Evolutionary conservation across 2,797 vertebrate species (phyloP), one percentile per base, ranked within the genome.

Genomic region (Enteromius paludinosus): DNA sequence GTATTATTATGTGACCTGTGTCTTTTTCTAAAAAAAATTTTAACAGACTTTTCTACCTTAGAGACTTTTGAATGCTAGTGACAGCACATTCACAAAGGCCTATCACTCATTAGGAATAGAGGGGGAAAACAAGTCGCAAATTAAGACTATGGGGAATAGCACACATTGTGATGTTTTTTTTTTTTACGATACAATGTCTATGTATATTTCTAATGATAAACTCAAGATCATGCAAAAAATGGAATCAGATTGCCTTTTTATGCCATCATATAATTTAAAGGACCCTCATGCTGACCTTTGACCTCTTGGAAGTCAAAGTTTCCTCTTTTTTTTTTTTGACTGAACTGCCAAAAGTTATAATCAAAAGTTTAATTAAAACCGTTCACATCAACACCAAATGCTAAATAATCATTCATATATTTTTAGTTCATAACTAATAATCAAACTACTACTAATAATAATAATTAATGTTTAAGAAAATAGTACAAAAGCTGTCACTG

Each of bases 121-220:
- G 69, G 15, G 15, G 15, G n/a, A 30, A 71, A 47, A 71, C 69
- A 52, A 52, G 45, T 49, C 1, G 25, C 25, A 72, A 71, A 49
- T 52, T 25, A 72, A 72, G 45, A 72, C 69, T 72, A 72, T 52
- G 17, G 70, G 70, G 28, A 72, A 49, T 52, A 25, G 15, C 25
- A 33, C 70, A 52, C 28, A 52, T 72, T 25, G 52, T 33, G 7
- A 71, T 0, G 17, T 52, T 33, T 72, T 71, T 49, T 30, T 71
- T 71, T 52, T 33, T 52, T 20, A 52, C 20, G 17, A 33, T 33
- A 52, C 17, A 72, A 10, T 49, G 1, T 49, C 23, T 33, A 28
- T 72, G 20, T 28, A 23, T 25, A 70, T 72, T 33, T 72, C 25
- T 20, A 49, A 72, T 20, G 17, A 52, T 72, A 52, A 72, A 33